Evolutionary conservation across 2,888 invertebrate species (phyloP), one percentile per base, ranked within the genome.

Genomic region (Pachymerium ferrugineum): DNA sequence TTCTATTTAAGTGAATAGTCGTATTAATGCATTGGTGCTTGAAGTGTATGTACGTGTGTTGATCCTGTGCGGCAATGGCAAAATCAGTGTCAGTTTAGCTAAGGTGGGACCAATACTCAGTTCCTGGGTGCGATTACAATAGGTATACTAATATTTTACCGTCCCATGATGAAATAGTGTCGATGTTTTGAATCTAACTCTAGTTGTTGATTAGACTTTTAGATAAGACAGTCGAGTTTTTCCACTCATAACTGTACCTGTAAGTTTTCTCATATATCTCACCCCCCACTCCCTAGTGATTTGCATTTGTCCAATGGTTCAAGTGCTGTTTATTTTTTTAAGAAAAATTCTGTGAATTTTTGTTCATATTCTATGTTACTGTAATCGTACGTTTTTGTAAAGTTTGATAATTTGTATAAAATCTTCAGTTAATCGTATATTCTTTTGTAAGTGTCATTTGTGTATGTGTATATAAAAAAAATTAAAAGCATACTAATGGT

Each of bases 351-450:
- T 54, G 22, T 54, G 54, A 54, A 54, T 54, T 54, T 54, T 54
- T n/a, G 16, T 54, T 54, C 14, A 16, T 16, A 54, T 54, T n/a
- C 14, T 54, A 8, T 54, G 6, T 19, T 54, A 16, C 33, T 33
- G 33, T 33, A 33, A 33, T 33, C 33, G 5, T 33, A 8, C 12
- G 6, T 33, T 33, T 33, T 33, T 33, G 33, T 33, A 33, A 33
- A 33, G 33, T 33, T 33, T 33, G 33, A 54, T n/a, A 54, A 54
- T 54, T 54, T n/a, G 54, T 54, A 54, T 54, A n/a, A 54, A 54
- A 54, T 12, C 5, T 8, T 8, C 12, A 33, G 33, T 54, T 54
- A 12, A 54, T 54, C 16, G 6, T 54, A 8, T 35, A 14, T 35
- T 35, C 10, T 54, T 54, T 54, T 54, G 14, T 12, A 54, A 12